Percentiles rank a stretch among this genome's conserved stretches.
These are phyloP conservation scores for Tipula helvola DNA, from an alignment of 2,888 invertebrate genomes.

Conservation along the genomic window DNA sequence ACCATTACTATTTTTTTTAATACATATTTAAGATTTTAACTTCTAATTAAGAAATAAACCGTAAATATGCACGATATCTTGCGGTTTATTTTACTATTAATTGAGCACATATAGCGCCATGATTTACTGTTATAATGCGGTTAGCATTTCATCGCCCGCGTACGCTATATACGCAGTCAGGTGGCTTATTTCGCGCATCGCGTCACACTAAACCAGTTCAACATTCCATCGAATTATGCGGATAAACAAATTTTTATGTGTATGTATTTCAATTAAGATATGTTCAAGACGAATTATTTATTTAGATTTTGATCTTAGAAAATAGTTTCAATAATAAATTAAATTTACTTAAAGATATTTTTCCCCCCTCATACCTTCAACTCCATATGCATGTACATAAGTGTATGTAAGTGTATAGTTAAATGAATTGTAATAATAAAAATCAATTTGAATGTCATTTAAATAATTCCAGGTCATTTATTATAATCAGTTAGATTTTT, in stretches of 20 bases:
- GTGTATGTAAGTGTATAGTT: background rate
- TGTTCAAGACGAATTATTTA: background rate
- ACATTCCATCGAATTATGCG: background rate
- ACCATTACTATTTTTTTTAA: background rate
- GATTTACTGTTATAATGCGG: background rate
- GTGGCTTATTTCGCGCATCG: background rate
- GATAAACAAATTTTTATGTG: background rate
- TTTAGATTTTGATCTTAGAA: background rate
- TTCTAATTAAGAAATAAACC: background rate
- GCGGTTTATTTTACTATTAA: background rate
- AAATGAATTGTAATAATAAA: background rate
- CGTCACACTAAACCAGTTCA: background rate
- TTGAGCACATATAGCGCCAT: background rate
- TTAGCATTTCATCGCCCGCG: background rate
- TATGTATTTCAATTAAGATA: background rate
- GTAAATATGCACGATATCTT: background rate
- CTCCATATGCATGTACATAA: background rate
- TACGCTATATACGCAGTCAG: background rate
- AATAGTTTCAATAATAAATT: background rate
- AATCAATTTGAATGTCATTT: conserved; percentile 4
- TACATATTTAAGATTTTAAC: background rate
- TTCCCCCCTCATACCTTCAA: background rate
- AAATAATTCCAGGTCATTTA: background rate
- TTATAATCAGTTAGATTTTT: background rate
- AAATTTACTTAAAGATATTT: background rate